Percentiles rank a stretch among this genome's conserved stretches.
Evolutionary conservation across 2,888 invertebrate genomes (phyloP).

Genomic region (Andrena marginata): DNA sequence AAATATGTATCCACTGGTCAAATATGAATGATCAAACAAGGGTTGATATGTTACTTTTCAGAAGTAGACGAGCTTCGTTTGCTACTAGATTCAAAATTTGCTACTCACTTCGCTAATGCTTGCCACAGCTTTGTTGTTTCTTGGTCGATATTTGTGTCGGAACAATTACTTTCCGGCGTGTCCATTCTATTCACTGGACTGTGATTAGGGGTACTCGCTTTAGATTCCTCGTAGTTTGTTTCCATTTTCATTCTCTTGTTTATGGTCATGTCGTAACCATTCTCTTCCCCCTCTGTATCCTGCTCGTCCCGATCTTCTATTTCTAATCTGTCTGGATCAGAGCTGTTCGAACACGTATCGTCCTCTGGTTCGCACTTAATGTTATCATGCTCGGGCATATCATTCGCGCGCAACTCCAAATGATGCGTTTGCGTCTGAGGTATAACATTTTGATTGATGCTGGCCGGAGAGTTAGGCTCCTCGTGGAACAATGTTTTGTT

Average conservation of each 20-base stretch:
- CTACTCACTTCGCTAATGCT: conserved; percentile 79
- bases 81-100: neutral
- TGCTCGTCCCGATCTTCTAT: conserved; percentile 86
- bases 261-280: conserved; percentile 81
- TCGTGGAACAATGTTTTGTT: conserved; percentile 82
- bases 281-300: conserved; percentile 80
- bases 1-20: conserved; percentile 9
- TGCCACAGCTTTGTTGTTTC: conserved; percentile 82
- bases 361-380: conserved; percentile 86
- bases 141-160: conserved; percentile 81
- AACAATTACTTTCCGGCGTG: conserved; percentile 84
- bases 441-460: conserved; percentile 83
- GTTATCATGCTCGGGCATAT: conserved; percentile 74
- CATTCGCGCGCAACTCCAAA: conserved; percentile 77
- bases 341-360: conserved; percentile 90
- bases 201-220: conserved; percentile 76
- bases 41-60: neutral
- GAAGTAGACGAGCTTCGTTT: neutral
- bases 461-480: conserved; percentile 82
- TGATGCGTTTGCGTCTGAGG: conserved; percentile 81
- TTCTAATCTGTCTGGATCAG: conserved; percentile 91
- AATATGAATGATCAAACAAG: neutral
- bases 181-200: conserved; percentile 84
- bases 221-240: conserved; percentile 76
- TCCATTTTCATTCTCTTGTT: conserved; percentile 78